Evolutionary conservation across 2,888 invertebrate species (phyloP).

Genomic region (Aleiodes leptofemur): DNA sequence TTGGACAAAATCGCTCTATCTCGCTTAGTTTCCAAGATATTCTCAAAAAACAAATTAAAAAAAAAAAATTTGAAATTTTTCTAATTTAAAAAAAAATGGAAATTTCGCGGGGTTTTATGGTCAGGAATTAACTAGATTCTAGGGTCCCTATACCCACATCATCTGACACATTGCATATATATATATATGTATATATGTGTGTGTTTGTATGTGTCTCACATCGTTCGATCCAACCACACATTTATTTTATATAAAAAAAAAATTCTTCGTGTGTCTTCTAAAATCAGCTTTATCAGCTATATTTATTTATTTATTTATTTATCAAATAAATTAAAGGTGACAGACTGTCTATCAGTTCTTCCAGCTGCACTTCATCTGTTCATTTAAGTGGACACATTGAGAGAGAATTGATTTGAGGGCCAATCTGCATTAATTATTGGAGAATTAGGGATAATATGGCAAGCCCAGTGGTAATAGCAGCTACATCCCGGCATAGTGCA

Average conservation of each 20-base stretch:
- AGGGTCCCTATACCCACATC: slow-evolving; percentile 21
- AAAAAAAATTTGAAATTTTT: no score
- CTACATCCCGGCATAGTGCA: slow-evolving; percentile 89
- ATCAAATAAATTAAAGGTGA: no score
- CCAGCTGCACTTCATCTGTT: slow-evolving; percentile 5
- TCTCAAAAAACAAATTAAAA: no score
- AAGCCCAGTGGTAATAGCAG: slow-evolving; percentile 88
- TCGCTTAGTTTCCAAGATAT: no score
- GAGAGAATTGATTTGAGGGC: not conserved
- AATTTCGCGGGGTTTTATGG: no score
- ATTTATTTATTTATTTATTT: no score
- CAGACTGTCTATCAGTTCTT: slow-evolving; percentile 31
- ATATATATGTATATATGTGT: no score
- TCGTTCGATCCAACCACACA: slow-evolving; percentile 28
- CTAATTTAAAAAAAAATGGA: no score
- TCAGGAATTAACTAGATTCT: not conserved
- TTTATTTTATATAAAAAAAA: slow-evolving; percentile 37
- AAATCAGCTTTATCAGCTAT: no score
- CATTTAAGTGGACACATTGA: not conserved
- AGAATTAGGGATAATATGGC: slow-evolving; percentile 65
- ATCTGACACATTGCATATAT: not conserved
- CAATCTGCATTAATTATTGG: not conserved
- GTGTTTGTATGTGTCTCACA: not conserved
- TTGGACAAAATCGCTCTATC: no score
- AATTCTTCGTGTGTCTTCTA: slow-evolving; percentile 35